Percentiles rank a stretch among this genome's conserved stretches.
phyloP scores from a whole-genome alignment of 2,113 vertebrate genomes.

The Mixornis gularis region DNA sequence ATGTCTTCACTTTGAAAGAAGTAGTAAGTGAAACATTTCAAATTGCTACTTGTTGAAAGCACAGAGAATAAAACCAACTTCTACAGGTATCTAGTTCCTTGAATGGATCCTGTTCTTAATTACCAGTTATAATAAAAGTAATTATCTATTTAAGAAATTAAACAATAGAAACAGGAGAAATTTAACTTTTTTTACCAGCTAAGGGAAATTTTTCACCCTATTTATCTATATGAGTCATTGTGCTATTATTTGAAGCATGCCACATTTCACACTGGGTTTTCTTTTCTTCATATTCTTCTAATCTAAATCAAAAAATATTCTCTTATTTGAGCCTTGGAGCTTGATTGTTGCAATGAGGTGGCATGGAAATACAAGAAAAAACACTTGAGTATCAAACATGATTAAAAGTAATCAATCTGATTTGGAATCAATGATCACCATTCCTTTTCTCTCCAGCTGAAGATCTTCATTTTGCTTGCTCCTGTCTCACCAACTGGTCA shows the following conservation, averaged over 20 bases:
- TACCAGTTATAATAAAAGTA: background rate
- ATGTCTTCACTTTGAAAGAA: background rate
- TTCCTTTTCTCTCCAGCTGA: background rate
- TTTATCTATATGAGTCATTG: background rate
- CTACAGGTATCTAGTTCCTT: background rate
- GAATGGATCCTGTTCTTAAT: background rate
- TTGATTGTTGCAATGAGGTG: background rate
- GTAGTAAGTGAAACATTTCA: background rate
- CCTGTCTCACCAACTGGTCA: background rate
- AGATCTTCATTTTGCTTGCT: background rate
- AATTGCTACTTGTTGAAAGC: background rate
- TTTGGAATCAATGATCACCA: background rate
- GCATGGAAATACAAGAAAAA: background rate
- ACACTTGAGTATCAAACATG: accelerated
- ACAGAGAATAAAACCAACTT: background rate
- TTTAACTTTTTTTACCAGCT: background rate
- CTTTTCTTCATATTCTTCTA: background rate
- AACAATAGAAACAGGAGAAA: background rate
- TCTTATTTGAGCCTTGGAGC: background rate
- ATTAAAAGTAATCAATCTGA: background rate
- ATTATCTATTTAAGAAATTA: background rate
- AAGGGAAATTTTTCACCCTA: background rate
- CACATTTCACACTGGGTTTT: background rate
- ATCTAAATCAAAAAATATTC: background rate
- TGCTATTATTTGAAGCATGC: background rate